These are phyloP conservation scores for Bembecia ichneumoniformis DNA, from an alignment of 2,888 invertebrate genomes.

Conservation along the genomic window DNA sequence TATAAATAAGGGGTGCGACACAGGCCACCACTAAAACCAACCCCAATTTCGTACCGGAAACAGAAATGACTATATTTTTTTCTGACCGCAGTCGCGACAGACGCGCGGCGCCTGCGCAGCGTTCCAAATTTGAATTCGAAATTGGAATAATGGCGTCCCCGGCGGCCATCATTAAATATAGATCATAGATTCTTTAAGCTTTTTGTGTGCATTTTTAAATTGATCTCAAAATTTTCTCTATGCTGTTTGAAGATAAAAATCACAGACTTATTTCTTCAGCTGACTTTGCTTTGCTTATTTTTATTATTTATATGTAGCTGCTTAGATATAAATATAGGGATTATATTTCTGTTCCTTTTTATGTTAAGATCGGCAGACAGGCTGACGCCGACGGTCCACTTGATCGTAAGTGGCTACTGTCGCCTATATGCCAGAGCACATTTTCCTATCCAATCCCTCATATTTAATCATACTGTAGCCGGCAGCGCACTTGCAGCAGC, in stretches of 20 bases:
- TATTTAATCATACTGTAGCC: too few species aligned
- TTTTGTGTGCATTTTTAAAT: constrained; percentile 35
- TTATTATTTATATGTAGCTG: too few species aligned
- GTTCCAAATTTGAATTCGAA: constrained; percentile 50
- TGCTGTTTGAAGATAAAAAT: constrained; percentile 4
- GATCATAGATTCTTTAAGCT: constrained; percentile 39
- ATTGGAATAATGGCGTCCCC: constrained; percentile 47
- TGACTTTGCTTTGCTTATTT: too few species aligned
- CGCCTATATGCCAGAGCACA: too few species aligned
- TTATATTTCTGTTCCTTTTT: too few species aligned
- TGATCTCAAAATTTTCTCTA: constrained; percentile 29
- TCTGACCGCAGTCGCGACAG: constrained; percentile 35
- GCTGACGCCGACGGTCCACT: not conserved
- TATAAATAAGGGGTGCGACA: constrained; percentile 11
- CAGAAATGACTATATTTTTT: constrained; percentile 35
- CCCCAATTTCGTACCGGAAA: constrained; percentile 31
- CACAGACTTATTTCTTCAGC: too few species aligned
- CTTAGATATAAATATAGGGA: too few species aligned
- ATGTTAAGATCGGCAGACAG: too few species aligned
- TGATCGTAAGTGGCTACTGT: not conserved
- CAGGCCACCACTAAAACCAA: constrained; percentile 12
- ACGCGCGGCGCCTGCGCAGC: constrained; percentile 19
- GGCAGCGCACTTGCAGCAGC: too few species aligned
- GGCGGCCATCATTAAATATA: constrained; percentile 60
- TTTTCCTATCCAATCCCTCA: too few species aligned